phyloP scores from a whole-genome alignment of 2,113 vertebrate species.

The Baryphthengus martii region DNA sequence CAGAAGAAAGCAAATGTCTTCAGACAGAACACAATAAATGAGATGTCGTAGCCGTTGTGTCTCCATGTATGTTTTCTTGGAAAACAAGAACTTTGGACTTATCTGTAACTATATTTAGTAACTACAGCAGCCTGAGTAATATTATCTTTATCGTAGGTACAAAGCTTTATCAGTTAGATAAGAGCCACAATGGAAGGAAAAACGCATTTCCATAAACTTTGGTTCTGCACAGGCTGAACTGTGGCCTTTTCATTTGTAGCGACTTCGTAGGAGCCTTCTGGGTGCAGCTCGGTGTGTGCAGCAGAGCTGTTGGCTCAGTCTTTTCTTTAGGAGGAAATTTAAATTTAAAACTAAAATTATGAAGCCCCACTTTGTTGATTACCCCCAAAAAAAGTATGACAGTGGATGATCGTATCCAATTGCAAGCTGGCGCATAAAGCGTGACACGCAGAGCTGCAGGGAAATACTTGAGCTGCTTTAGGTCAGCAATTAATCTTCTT shows the following conservation, averaged over 20 bases:
- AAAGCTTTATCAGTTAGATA: not conserved
- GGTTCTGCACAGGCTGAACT: too few species aligned
- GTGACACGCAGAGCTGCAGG: not conserved
- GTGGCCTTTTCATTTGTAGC: not conserved
- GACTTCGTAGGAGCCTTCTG: not conserved
- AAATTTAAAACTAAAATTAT: not conserved
- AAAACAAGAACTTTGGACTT: not conserved
- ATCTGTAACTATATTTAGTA: not conserved
- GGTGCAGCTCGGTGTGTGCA: not conserved
- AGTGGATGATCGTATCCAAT: not conserved
- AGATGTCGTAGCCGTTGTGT: not conserved
- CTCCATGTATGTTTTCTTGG: not conserved
- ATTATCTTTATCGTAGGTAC: not conserved
- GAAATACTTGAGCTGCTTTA: not conserved
- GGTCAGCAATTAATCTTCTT: not conserved
- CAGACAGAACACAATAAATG: not conserved
- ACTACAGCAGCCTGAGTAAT: not conserved
- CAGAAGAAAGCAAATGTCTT: not conserved
- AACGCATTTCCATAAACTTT: not conserved
- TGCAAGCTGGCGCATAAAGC: not conserved
- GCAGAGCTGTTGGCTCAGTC: rapidly evolving
- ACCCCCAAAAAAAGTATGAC: not conserved
- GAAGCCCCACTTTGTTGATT: not conserved
- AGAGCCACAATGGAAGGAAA: not conserved
- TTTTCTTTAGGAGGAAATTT: not conserved